Percentiles rank a stretch among this genome's conserved stretches.
phyloP scores from a whole-genome alignment of 2,113 vertebrate species.

The Balaeniceps rex region DNA sequence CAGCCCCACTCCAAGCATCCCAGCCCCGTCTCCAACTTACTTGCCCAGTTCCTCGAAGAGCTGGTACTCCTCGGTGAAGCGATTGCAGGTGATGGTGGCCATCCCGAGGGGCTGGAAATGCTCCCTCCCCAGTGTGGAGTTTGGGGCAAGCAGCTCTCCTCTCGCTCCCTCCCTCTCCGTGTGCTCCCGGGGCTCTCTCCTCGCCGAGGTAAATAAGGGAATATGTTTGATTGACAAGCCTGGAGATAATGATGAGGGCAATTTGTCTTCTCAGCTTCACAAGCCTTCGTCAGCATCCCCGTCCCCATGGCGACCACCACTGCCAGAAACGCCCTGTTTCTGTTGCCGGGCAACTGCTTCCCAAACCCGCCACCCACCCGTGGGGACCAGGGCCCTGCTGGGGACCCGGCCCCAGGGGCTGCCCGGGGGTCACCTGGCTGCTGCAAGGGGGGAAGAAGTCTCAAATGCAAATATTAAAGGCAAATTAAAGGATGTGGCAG shows the following conservation, averaged over 20 bases:
- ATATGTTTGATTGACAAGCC: conserved; percentile 80
- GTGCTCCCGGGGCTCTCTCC: conserved; percentile 66
- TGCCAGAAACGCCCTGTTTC: conserved; percentile 82
- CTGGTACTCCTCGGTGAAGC: conserved; percentile 92
- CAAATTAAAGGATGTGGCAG: neutral
- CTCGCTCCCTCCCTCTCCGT: conserved; percentile 46
- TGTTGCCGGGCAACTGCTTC: conserved; percentile 86
- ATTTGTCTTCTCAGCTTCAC: conserved; percentile 82
- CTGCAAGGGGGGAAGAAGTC: neutral
- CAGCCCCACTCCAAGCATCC: neutral
- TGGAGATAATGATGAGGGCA: conserved; percentile 82
- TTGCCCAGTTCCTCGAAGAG: conserved; percentile 92
- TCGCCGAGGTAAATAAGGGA: conserved; percentile 73
- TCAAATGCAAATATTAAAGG: neutral
- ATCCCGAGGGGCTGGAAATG: conserved; percentile 71
- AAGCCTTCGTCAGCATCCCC: conserved; percentile 88
- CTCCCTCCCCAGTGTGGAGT: conserved; percentile 47
- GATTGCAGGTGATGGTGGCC: conserved; percentile 91
- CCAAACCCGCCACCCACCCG: conserved; percentile 58
- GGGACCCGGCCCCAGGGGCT: neutral
- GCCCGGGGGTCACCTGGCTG: neutral
- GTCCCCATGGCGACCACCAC: conserved; percentile 86
- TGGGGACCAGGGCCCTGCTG: conserved; percentile 11
- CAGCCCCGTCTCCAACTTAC: conserved; percentile 75
- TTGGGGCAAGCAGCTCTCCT: conserved; percentile 48